A percentile compares a stretch with the other conserved stretches of the same genome.
Conservation (phyloP, 2,888 invertebrate genomes). For the Camptogramma bilineatum region DNA sequence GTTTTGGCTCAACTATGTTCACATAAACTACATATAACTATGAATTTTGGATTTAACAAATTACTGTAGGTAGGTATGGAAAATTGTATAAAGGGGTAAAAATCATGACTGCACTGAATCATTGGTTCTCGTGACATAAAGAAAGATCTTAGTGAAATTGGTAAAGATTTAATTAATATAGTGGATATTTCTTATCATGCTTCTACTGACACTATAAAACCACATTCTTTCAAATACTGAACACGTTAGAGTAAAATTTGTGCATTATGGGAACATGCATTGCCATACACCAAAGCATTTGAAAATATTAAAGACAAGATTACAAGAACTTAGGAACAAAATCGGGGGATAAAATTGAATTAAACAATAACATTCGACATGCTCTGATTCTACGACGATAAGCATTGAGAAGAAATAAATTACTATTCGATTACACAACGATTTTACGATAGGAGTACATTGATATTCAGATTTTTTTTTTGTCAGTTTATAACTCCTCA, state of each 20-base stretch:
- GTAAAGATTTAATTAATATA: conserved; percentile 7
- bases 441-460: conserved; percentile 12
- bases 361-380: conserved; percentile 59
- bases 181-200: conserved; percentile 42
- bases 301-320: conserved; percentile 44
- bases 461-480: neutral
- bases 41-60: conserved; percentile 11
- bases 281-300: conserved; percentile 71
- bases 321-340: conserved; percentile 36
- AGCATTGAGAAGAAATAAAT: conserved; percentile 58
- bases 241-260: conserved; percentile 40
- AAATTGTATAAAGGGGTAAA: conserved; percentile 3
- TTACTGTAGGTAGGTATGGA: conserved; percentile 6
- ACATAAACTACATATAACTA: conserved; percentile 1
- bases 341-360: conserved; percentile 35
- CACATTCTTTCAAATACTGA: conserved; percentile 34
- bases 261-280: conserved; percentile 67
- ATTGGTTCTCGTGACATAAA: conserved; percentile 3
- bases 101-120: conserved; percentile 6
- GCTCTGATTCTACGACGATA: conserved; percentile 69
- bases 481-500: conserved; percentile 34
- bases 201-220: conserved; percentile 39
- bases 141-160: conserved; percentile 14
- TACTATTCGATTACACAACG: conserved; percentile 68
- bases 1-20: neutral